Evolutionary conservation across 2,888 invertebrate genomes (phyloP), one percentile per base, ranked within the genome.

Genomic region (Parelbella ahira): DNA sequence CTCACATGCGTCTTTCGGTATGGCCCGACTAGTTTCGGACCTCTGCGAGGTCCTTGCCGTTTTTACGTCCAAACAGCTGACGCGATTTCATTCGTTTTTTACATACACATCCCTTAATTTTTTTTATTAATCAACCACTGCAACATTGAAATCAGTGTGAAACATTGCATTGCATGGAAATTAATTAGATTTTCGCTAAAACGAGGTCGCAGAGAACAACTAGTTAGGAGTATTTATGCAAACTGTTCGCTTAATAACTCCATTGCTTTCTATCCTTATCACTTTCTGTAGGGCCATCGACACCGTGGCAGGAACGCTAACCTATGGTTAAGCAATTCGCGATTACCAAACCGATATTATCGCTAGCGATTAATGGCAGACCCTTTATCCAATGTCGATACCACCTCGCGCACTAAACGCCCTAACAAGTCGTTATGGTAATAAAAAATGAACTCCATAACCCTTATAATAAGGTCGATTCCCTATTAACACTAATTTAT

Each of bases 321-420:
- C 77, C 73, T 70, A 76, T 72, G 79, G 70, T 77, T 81, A 75
- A 76, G 78, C 75, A 79, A 81, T 80, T 78, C 74, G 66, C 71
- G 80, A 79, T 82, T 80, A 80, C 80, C 58, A 67, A 68, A 65
- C 70, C 71, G 82, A 82, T 82, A 79, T 80, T 82, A 82, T 82
- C 82, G 68, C 60, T 56, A 58, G 72, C 79, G 81, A 82, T 82
- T 82, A 81, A 83, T 83, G 77, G 69, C 56, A 51, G 63, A 69
- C 78, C 80, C 78, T 81, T 78, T 81, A 82, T 80, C 80, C 80
- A 74, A 76, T 68, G 77, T 75, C 77, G 75, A 75, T 68, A 66
- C 55, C 55, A 48, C 41, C 38, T 46, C 42, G 51, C 38, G 33
- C 34, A 47, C 51, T 37, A 58, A 73, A 75, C 58, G 60, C 44